Evolutionary conservation across 53 echinoderm and acorn worm species (phyloP).

Genomic region (Arbacia lixula): DNA sequence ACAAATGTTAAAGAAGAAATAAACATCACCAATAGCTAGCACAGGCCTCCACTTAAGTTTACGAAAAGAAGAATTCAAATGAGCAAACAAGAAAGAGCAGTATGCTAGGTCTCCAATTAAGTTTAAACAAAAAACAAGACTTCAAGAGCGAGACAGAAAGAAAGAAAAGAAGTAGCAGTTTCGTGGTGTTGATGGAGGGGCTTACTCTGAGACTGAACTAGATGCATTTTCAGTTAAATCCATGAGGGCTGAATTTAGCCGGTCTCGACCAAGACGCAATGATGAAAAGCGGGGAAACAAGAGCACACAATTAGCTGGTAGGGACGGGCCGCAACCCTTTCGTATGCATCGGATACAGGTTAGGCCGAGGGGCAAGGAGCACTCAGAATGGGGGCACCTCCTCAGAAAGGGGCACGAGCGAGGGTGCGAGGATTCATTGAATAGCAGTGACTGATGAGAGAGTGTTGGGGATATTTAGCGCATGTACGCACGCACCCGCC

Average conservation of each 20-base stretch:
- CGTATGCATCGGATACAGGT: constrained; percentile 30
- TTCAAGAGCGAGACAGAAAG: not conserved
- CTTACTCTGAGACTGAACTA: not conserved
- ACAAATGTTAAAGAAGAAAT: too few relatives aligned
- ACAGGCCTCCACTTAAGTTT: too few relatives aligned
- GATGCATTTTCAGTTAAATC: constrained; percentile 33
- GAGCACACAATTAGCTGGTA: not conserved
- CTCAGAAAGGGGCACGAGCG: constrained; percentile 4
- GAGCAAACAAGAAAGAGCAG: too few relatives aligned
- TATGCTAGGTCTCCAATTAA: too few relatives aligned
- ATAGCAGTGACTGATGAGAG: too few relatives aligned
- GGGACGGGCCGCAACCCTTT: constrained; percentile 8
- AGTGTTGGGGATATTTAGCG: too few relatives aligned
- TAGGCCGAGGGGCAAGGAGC: constrained; percentile 30
- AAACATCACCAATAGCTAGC: too few relatives aligned
- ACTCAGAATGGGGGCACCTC: constrained; percentile 37
- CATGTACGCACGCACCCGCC: too few relatives aligned
- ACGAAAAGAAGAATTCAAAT: too few relatives aligned
- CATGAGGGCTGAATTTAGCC: not conserved
- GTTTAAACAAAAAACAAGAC: too few relatives aligned
- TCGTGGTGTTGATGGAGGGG: constrained; percentile 17
- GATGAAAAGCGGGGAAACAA: constrained; percentile 25
- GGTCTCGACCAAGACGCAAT: not conserved
- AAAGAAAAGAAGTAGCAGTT: not conserved
- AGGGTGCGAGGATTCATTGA: too few relatives aligned